These are phyloP conservation scores for Solenodon paradoxus DNA, from an alignment of 2,113 vertebrate species.

Conservation along the genomic window DNA sequence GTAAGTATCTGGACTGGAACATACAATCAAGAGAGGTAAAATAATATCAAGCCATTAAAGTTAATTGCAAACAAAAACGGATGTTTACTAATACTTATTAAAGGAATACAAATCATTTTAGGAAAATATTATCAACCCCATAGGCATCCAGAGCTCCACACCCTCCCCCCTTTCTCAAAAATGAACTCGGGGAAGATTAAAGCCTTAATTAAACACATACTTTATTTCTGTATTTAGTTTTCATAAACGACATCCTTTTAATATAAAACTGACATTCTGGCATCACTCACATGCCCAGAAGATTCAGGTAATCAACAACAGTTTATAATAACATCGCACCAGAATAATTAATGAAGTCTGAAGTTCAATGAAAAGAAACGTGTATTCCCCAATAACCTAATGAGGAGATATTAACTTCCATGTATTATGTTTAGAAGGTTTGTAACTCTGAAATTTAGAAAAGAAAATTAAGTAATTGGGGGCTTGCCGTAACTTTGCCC, in stretches of 20 bases:
- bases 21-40: constrained; percentile 79
- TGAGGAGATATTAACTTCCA: constrained; percentile 45
- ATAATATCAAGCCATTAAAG: constrained; percentile 72
- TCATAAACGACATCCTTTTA: constrained; percentile 83
- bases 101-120: constrained; percentile 75
- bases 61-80: constrained; percentile 80
- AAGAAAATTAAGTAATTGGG: not conserved
- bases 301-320: constrained; percentile 82
- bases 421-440: not conserved
- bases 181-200: constrained; percentile 81
- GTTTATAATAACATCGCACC: constrained; percentile 78
- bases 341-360: constrained; percentile 77
- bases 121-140: constrained; percentile 81
- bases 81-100: constrained; percentile 80
- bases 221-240: constrained; percentile 85
- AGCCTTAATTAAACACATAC: constrained; percentile 85
- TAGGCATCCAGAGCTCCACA: constrained; percentile 65
- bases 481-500: not conserved
- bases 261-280: constrained; percentile 83
- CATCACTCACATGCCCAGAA: constrained; percentile 79
- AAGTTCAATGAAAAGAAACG: constrained; percentile 65
- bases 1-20: constrained; percentile 67
- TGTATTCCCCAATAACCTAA: not conserved
- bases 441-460: not conserved
- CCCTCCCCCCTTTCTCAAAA: constrained; percentile 44